Evolutionary conservation across 2,797 vertebrate genomes (phyloP), one percentile per base, ranked within the genome.

Genomic region (Poecilia wingei): DNA sequence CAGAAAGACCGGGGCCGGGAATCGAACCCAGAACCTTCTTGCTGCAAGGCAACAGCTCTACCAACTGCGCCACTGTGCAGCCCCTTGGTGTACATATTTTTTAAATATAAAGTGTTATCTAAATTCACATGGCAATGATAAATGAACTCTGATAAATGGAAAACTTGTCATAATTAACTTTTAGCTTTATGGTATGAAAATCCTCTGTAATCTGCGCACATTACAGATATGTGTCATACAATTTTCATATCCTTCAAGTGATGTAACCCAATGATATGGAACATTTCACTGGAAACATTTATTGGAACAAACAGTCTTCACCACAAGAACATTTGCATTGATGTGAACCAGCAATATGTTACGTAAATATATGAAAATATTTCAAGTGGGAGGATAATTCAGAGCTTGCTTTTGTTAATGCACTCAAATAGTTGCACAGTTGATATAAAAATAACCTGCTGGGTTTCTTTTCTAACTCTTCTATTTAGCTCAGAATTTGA

Each of bases 211-310:
- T 53, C 12, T 72, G 28, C 51, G 43, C 45, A 14, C 72, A 79
- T 8, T 25, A n/a, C 57, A 73, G 36, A 74, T 49, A 25, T 22
- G 70, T 85, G 57, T 87, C 86, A 83, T 28, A 22, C 64, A 41
- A 9, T 68, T 68, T 68, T 45, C 41, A 70, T 70, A 7, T 70
- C 14, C 12, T 16, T 70, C 22, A 13, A n/a, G 25, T 70, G 41
- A 45, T 45, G 68, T 45, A 45, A 69, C 14, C 66, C 10, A 25
- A 45, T 69, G 22, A 43, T 7, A 70, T 45, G 43, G 25, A 70
- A n/a, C 41, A 45, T 70, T 45, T 45, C 10, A n/a, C 41, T 70
- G 20, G 68, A 43, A 43, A 45, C 68, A 43, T 70, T 70, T 45
- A 70, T 70, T 43, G 68, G 68, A 70, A 45, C 25, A 70, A 70